Evolutionary conservation across 2,113 vertebrate genomes (phyloP).

Genomic region (Antennarius striatus): DNA sequence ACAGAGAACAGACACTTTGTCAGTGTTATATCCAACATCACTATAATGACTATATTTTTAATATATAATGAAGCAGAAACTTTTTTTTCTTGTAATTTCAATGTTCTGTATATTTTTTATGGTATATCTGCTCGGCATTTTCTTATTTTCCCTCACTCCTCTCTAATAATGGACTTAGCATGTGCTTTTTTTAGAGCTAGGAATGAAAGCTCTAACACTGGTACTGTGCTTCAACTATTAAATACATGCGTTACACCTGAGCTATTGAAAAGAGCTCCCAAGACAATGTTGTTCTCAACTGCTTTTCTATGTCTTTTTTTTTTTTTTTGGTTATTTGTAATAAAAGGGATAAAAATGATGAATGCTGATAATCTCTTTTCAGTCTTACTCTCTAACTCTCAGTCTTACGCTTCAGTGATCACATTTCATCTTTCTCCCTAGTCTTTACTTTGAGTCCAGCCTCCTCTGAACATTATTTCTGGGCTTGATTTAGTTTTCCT

Average conservation of each 20-base stretch:
- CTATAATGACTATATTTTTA: not conserved
- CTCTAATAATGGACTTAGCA: not conserved
- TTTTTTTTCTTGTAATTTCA: not conserved
- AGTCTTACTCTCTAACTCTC: not conserved
- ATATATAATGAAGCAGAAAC: not conserved
- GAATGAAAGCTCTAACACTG: conserved; percentile 2
- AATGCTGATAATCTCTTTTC: not conserved
- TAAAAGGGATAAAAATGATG: conserved; percentile 47
- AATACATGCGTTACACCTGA: not conserved
- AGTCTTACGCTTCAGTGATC: too few relatives aligned
- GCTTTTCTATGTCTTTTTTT: conserved; percentile 11
- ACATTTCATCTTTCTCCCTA: not conserved
- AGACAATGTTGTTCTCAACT: conserved; percentile 52
- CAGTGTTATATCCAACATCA: too few relatives aligned
- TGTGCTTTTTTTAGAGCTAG: not conserved
- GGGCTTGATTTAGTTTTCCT: conserved; percentile 62
- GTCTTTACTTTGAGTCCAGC: conserved; percentile 13
- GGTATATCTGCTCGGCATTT: not conserved
- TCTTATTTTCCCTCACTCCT: not conserved
- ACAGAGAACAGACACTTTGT: too few relatives aligned
- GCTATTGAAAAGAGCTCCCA: not conserved
- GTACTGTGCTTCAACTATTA: not conserved
- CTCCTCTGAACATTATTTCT: conserved; percentile 40
- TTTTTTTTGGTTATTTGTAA: conserved; percentile 53
- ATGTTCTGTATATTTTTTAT: conserved; percentile 12